Conservation (phyloP, 2,113 vertebrate species). For the Coptodon rendalli region DNA sequence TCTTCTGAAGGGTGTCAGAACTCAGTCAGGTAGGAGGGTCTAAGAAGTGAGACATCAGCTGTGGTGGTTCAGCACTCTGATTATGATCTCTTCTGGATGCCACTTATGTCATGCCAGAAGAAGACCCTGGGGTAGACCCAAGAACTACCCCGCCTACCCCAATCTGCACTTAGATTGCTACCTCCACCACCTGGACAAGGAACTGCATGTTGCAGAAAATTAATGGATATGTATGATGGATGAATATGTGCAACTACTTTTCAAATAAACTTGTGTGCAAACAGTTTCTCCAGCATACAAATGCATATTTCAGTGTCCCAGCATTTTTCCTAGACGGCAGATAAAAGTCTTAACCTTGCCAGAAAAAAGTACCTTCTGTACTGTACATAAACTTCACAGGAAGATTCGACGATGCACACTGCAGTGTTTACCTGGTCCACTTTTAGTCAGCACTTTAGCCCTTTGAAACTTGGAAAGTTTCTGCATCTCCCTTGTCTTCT, state of each 20-base stretch:
- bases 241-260: background rate
- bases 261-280: background rate
- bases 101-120: background rate
- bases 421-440: slow-evolving; percentile 10
- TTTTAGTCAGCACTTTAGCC: slow-evolving; percentile 39
- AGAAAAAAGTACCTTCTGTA: background rate
- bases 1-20: background rate
- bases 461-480: slow-evolving; percentile 39
- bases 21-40: background rate
- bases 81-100: background rate
- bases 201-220: background rate
- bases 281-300: background rate
- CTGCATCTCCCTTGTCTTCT: background rate
- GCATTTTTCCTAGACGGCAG: background rate
- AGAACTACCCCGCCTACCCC: background rate
- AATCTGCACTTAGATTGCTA: background rate
- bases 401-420: background rate
- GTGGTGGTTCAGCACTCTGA: background rate
- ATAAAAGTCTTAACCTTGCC: background rate
- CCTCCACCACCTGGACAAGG: background rate
- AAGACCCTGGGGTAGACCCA: background rate
- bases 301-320: background rate
- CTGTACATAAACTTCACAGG: slow-evolving; percentile 7
- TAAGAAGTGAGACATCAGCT: background rate
- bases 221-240: background rate